These are phyloP conservation scores for Actinia tenebrosa DNA, from an alignment of 64 coral and sea anemone species.

Conservation along the genomic window DNA sequence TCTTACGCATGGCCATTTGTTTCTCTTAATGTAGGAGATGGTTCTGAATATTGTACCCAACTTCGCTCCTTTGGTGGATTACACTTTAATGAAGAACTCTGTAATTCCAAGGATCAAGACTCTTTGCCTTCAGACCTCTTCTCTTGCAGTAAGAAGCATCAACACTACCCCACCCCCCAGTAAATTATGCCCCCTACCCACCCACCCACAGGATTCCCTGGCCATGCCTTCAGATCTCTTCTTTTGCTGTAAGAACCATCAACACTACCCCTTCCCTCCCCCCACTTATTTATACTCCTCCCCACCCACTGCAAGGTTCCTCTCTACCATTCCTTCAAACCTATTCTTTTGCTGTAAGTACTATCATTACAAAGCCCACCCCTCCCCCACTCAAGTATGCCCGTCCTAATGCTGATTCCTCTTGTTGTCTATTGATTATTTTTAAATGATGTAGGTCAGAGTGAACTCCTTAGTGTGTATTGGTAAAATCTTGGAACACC, in stretches of 20 bases:
- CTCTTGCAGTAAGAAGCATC: too few species aligned
- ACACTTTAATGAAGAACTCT: constrained; percentile 90
- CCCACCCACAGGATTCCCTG: too few species aligned
- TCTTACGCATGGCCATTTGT: neutral
- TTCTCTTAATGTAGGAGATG: constrained; percentile 90
- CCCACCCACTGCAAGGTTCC: neutral
- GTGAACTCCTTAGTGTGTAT: constrained; percentile 89
- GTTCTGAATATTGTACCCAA: constrained; percentile 89
- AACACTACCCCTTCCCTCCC: too few species aligned
- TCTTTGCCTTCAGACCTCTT: constrained; percentile 49
- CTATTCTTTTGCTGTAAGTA: too few species aligned
- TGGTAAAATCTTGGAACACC: constrained; percentile 86
- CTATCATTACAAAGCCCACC: too few species aligned
- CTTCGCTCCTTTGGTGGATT: constrained; percentile 95
- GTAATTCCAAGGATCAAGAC: constrained; percentile 93
- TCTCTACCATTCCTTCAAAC: neutral
- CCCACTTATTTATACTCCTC: neutral
- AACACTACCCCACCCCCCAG: too few species aligned
- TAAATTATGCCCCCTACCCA: too few species aligned
- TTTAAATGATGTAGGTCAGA: constrained; percentile 37
- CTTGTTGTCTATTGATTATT: too few species aligned
- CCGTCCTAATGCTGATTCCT: too few species aligned
- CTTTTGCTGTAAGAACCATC: too few species aligned
- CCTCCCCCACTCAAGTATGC: too few species aligned
- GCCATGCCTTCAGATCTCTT: too few species aligned